Evolutionary conservation across 2,797 vertebrate genomes (phyloP).

Genomic region (Phylloscopus collybita): DNA sequence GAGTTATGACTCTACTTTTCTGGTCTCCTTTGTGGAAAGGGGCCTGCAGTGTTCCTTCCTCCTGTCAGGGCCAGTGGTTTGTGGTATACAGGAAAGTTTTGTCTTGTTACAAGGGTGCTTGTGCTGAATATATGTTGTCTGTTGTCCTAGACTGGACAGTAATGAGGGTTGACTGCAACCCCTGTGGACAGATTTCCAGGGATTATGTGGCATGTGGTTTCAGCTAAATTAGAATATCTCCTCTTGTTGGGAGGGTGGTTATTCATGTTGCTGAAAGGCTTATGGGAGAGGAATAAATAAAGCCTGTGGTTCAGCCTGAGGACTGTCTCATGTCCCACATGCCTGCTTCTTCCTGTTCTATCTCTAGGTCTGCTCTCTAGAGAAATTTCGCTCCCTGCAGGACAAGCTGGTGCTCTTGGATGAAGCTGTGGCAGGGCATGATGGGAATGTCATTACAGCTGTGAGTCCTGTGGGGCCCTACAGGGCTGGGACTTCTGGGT

Average conservation of each 20-base stretch:
- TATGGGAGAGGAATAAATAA: not conserved
- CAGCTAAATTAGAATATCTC: not conserved
- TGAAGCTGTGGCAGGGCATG: constrained; percentile 83
- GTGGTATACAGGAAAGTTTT: not conserved
- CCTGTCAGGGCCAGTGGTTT: not conserved
- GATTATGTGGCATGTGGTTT: not conserved
- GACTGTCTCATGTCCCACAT: not conserved
- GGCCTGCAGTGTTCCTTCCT: not conserved
- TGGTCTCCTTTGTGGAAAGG: not conserved
- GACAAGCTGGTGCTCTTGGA: constrained; percentile 93
- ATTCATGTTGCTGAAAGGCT: not conserved
- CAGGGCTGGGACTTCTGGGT: not conserved
- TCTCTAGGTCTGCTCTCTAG: constrained; percentile 83
- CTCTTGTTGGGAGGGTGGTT: not conserved
- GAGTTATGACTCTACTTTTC: not conserved
- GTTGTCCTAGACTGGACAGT: not conserved
- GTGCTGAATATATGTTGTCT: not conserved
- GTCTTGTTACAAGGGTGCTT: not conserved
- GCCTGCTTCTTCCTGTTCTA: not conserved
- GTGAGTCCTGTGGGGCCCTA: constrained; percentile 70
- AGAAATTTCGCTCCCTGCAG: constrained; percentile 91
- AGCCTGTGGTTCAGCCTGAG: not conserved
- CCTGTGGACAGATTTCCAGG: not conserved
- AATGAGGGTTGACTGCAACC: not conserved
- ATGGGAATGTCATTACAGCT: constrained; percentile 94